A percentile compares a stretch with the other conserved stretches of the same genome.
Evolutionary conservation across 35 echinoderm and acorn worm genomes (phyloP).

Genomic region (Nesometra sesokonis): DNA sequence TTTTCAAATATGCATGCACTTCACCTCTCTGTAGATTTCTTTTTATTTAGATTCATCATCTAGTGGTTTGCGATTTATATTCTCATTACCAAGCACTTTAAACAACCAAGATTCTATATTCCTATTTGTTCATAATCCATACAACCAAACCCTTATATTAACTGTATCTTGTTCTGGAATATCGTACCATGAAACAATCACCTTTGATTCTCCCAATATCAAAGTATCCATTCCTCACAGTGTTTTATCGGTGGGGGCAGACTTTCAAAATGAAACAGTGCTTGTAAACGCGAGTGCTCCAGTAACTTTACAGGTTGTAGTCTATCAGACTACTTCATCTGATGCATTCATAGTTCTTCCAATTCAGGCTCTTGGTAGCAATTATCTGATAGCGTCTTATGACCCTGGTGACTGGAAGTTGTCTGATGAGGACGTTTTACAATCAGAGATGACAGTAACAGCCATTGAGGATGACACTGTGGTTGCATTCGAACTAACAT

Average conservation of each 20-base stretch:
- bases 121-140: not conserved
- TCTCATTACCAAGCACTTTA: not conserved
- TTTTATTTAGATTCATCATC: not conserved
- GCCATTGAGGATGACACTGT: not conserved
- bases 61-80: not conserved
- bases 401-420: not conserved
- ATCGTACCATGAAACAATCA: not conserved
- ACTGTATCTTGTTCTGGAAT: not conserved
- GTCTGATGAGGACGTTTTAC: constrained; percentile 2
- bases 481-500: not conserved
- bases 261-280: not conserved
- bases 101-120: not conserved
- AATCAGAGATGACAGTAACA: constrained; percentile 28
- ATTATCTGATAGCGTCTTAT: constrained; percentile 21
- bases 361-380: constrained; percentile 3
- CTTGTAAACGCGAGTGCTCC: not conserved
- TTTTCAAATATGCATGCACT: too few relatives aligned
- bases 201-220: not conserved
- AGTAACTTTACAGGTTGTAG: not conserved
- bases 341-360: constrained; percentile 30
- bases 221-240: not conserved
- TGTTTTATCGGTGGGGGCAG: not conserved
- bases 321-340: not conserved
- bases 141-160: not conserved
- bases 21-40: too few relatives aligned